Evolutionary conservation across 2,113 vertebrate species (phyloP).

Genomic region (Rana temporaria): DNA sequence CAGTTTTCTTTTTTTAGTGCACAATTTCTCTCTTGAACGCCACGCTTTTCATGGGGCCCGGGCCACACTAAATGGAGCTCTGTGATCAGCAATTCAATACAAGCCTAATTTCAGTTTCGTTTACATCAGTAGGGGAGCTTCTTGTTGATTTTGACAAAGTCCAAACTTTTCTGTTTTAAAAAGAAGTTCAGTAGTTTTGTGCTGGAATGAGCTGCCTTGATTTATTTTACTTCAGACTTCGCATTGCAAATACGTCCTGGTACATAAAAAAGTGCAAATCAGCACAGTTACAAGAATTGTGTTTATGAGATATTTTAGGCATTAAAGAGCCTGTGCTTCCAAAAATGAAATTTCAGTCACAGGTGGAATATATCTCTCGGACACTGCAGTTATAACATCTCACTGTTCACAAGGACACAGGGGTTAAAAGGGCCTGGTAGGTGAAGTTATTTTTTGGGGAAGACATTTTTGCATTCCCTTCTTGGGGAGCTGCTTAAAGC

Average conservation of each 20-base stretch:
- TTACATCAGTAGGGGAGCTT: conserved; percentile 47
- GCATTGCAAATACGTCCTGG: neutral
- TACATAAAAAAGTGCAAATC: no score
- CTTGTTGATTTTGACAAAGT: conserved; percentile 41
- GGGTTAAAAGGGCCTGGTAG: no score
- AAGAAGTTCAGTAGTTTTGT: conserved; percentile 12
- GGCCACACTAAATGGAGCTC: conserved; percentile 32
- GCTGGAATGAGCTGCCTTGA: neutral
- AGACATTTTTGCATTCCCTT: no score
- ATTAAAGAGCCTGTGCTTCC: no score
- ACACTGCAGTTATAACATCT: no score
- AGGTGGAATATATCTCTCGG: no score
- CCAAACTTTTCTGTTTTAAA: conserved; percentile 22
- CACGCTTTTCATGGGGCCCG: conserved; percentile 40
- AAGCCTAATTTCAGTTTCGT: conserved; percentile 42
- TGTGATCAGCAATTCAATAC: conserved; percentile 34
- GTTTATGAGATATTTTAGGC: no score
- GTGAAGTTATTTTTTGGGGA: no score
- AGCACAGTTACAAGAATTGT: no score
- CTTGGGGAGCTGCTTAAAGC: no score
- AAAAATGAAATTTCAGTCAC: no score
- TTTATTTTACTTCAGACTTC: conserved; percentile 9
- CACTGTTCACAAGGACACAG: no score
- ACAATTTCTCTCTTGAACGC: conserved; percentile 45
- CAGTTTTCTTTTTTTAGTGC: conserved; percentile 36